These are phyloP conservation scores for Falcunculus frontatus DNA, from an alignment of 2,113 vertebrate genomes.

Conservation along the genomic window DNA sequence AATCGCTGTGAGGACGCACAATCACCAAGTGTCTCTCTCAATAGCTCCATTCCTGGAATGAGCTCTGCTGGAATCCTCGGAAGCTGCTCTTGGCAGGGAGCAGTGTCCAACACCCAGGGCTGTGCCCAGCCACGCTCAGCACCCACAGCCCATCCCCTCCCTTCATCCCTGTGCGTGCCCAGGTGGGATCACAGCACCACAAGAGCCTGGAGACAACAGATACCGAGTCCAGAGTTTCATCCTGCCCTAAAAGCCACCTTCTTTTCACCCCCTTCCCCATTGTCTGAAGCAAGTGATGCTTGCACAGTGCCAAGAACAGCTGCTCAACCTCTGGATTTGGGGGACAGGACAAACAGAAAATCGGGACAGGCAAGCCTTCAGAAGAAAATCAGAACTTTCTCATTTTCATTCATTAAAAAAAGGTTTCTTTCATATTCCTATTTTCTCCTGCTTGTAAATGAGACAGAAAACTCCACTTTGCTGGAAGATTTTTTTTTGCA, in stretches of 20 bases:
- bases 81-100: not conserved
- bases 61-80: not conserved
- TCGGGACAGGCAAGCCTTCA: not conserved
- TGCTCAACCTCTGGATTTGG: not conserved
- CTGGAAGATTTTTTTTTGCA: not conserved
- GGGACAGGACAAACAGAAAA: not conserved
- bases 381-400: not conserved
- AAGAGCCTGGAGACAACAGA: fast-evolving
- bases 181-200: not conserved
- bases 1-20: not conserved
- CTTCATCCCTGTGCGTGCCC: not conserved
- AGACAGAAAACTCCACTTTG: not conserved
- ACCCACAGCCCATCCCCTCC: not conserved
- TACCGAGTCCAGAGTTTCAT: not conserved
- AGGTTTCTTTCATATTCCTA: not conserved
- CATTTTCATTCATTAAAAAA: not conserved
- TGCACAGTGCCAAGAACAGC: not conserved
- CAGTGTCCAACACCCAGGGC: not conserved
- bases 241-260: not conserved
- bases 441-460: not conserved
- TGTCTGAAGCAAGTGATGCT: not conserved
- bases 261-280: not conserved
- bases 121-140: not conserved
- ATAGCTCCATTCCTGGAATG: not conserved
- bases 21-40: not conserved